Percentiles rank a stretch among this genome's conserved stretches.
phyloP scores from a whole-genome alignment of 2,888 invertebrate species.

The Cryptus viduatorius region DNA sequence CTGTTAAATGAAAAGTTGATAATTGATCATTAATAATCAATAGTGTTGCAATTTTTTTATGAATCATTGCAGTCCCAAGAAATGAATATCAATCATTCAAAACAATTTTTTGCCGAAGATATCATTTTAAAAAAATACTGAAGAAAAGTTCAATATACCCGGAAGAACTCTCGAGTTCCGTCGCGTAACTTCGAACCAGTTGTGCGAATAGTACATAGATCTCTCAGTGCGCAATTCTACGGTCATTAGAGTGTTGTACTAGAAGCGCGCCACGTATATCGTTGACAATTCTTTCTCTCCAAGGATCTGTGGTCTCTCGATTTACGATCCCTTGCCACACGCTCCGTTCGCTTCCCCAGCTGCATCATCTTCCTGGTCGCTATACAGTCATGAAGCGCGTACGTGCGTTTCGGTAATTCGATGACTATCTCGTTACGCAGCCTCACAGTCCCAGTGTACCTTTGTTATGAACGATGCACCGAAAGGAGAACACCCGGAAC shows the following conservation, averaged over 20 bases:
- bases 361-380: slow-evolving; percentile 41
- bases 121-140: too few species aligned
- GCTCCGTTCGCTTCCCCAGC: neutral
- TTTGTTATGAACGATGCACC: slow-evolving; percentile 17
- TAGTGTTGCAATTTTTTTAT: neutral
- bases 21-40: slow-evolving; percentile 16
- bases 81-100: slow-evolving; percentile 7
- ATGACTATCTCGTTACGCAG: slow-evolving; percentile 49
- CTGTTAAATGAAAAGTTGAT: slow-evolving; percentile 43
- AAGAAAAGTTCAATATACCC: neutral
- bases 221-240: slow-evolving; percentile 53
- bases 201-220: slow-evolving; percentile 39
- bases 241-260: slow-evolving; percentile 37
- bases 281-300: slow-evolving; percentile 50
- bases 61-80: slow-evolving; percentile 4
- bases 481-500: slow-evolving; percentile 47
- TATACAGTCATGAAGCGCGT: slow-evolving; percentile 51
- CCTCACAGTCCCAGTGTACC: slow-evolving; percentile 12
- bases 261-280: neutral
- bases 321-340: slow-evolving; percentile 30
- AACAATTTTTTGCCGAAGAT: neutral
- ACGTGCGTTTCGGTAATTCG: slow-evolving; percentile 53
- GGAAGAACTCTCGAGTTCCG: too few species aligned
- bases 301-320: slow-evolving; percentile 51
- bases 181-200: neutral